Conservation (phyloP, 2,888 invertebrate genomes). For the Allolobophora icterica region DNA sequence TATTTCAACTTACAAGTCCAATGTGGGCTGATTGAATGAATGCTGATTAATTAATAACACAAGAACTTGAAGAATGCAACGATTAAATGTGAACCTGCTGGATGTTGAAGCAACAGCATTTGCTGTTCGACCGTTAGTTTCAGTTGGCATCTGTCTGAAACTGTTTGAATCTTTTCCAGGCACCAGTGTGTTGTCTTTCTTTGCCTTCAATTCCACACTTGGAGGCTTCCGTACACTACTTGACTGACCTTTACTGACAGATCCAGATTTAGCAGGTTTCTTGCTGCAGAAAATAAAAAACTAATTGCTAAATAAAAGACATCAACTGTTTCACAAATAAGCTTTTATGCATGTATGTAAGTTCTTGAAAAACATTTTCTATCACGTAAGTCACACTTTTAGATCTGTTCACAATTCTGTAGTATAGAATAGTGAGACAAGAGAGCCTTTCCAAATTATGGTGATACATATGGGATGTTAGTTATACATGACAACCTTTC, state of each 20-base stretch:
- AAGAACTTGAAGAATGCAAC: not conserved
- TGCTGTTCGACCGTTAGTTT: not conserved
- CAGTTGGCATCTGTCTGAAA: not conserved
- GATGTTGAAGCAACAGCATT: not conserved
- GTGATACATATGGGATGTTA: no score
- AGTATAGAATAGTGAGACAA: no score
- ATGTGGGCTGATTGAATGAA: not conserved
- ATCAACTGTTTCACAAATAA: no score
- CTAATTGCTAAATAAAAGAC: not conserved
- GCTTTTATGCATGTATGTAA: no score
- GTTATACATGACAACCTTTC: no score
- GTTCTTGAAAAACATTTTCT: no score
- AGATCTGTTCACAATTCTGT: no score
- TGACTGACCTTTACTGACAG: not conserved
- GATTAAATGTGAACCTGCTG: not conserved
- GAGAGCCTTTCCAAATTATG: no score
- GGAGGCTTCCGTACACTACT: not conserved
- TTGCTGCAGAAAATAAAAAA: not conserved
- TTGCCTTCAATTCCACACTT: slow-evolving; percentile 20
- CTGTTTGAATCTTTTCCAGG: not conserved
- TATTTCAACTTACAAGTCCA: not conserved
- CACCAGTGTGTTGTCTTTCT: not conserved
- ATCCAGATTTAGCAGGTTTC: not conserved
- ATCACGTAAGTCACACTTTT: no score
- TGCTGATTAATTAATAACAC: not conserved